Evolutionary conservation across 2,888 invertebrate genomes (phyloP).

Genomic region (Philereme vetulata): DNA sequence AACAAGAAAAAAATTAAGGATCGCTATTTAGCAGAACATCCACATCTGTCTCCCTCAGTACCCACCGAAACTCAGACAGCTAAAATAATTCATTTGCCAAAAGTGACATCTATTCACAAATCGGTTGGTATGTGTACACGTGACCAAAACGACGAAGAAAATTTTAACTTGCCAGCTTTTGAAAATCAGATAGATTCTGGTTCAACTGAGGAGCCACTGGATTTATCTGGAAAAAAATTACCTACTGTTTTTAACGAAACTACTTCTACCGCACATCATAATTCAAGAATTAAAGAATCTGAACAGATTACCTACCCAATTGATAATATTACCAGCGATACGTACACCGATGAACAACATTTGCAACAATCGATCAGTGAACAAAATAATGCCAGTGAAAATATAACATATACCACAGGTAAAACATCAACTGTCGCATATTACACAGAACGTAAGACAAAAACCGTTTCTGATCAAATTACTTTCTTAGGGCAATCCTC

Average conservation of each 20-base stretch:
- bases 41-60: conserved; percentile 5
- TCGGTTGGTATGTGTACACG: background rate
- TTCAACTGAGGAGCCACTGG: conserved; percentile 17
- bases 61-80: conserved; percentile 17
- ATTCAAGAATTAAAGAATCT: background rate
- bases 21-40: conserved; percentile 7
- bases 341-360: background rate
- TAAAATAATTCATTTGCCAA: conserved; percentile 6
- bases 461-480: background rate
- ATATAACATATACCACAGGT: background rate
- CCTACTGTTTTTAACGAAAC: background rate
- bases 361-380: background rate
- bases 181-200: conserved; percentile 1
- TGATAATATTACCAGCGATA: background rate
- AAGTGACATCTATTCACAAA: conserved; percentile 3
- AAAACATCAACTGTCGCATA: background rate
- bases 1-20: conserved; percentile 7
- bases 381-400: background rate
- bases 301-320: background rate
- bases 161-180: background rate
- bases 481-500: background rate
- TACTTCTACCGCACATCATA: background rate
- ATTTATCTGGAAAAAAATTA: conserved; percentile 18
- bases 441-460: conserved; percentile 1
- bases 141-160: conserved; percentile 3